Percentiles rank a stretch among this genome's conserved stretches.
Conservation (phyloP, 2,888 invertebrate species). For the Liposcelis brunnea region DNA sequence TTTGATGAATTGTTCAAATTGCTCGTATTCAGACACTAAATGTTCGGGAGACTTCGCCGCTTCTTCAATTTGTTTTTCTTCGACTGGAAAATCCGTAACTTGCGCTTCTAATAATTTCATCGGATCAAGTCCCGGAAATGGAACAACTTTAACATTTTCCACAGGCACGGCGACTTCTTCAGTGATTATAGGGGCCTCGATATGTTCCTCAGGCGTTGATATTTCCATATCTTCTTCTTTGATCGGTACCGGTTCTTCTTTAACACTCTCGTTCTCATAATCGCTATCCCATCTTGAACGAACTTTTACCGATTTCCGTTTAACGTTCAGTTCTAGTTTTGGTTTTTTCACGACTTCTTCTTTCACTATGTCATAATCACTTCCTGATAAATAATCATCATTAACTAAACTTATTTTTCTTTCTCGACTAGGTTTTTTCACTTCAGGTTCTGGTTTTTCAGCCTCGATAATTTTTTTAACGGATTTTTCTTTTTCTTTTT, state of each 20-base stretch:
- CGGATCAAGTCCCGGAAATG: too few species aligned
- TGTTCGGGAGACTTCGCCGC: too few species aligned
- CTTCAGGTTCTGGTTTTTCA: too few species aligned
- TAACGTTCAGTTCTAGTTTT: too few species aligned
- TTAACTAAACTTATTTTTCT: conserved; percentile 10
- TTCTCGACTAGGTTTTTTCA: neutral
- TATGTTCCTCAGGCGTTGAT: neutral
- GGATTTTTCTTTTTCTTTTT: too few species aligned
- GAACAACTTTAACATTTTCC: too few species aligned
- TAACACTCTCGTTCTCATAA: conserved; percentile 13
- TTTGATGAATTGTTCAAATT: conserved; percentile 40
- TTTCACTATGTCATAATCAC: conserved; percentile 4
- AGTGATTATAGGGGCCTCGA: too few species aligned
- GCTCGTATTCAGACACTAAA: conserved; percentile 32
- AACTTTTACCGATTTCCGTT: conserved; percentile 11
- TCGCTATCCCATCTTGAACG: conserved; percentile 16
- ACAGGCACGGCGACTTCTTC: too few species aligned
- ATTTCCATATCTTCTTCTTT: neutral
- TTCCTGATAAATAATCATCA: neutral
- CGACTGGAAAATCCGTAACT: too few species aligned
- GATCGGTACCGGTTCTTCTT: neutral
- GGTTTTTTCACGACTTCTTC: conserved; percentile 11
- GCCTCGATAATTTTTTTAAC: too few species aligned
- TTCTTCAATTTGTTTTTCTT: too few species aligned
- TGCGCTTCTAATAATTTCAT: too few species aligned